These are phyloP conservation scores for Loris lydekkerianus DNA, from an alignment of 2,797 vertebrate genomes.

Conservation along the genomic window DNA sequence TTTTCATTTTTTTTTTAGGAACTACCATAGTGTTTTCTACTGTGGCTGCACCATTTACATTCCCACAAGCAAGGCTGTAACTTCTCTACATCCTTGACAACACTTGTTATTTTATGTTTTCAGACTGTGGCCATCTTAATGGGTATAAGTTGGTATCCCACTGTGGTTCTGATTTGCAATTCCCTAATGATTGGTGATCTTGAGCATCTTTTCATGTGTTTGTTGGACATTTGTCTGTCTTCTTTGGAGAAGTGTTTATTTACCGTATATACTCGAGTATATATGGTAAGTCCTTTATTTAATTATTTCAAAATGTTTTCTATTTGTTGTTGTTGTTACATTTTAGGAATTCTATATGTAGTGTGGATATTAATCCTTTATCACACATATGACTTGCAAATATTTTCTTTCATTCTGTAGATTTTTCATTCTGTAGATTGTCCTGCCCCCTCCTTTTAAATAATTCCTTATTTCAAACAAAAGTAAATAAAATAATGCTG, in stretches of 20 bases:
- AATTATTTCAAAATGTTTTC: not conserved
- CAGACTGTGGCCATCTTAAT: not conserved
- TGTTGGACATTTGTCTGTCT: not conserved
- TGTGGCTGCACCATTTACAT: not conserved
- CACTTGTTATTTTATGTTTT: not conserved
- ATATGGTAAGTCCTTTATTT: not conserved
- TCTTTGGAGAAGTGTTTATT: not conserved
- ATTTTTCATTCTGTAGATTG: not conserved
- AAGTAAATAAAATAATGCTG: slow-evolving; percentile 10
- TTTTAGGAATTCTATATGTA: not conserved
- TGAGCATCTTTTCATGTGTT: not conserved
- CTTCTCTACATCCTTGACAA: not conserved
- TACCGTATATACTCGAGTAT: too few species aligned
- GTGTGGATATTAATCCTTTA: not conserved
- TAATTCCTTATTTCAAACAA: not conserved
- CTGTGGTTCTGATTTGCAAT: not conserved
- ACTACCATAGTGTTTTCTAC: not conserved
- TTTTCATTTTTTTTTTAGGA: not conserved
- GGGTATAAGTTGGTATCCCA: not conserved
- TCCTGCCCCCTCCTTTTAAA: not conserved
- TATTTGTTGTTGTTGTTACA: not conserved
- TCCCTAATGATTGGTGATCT: not conserved
- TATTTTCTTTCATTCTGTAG: not conserved
- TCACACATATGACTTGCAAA: not conserved
- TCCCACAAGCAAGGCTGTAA: not conserved